These are phyloP conservation scores for Pungitius pungitius DNA, from an alignment of 2,113 vertebrate genomes.

Conservation along the genomic window DNA sequence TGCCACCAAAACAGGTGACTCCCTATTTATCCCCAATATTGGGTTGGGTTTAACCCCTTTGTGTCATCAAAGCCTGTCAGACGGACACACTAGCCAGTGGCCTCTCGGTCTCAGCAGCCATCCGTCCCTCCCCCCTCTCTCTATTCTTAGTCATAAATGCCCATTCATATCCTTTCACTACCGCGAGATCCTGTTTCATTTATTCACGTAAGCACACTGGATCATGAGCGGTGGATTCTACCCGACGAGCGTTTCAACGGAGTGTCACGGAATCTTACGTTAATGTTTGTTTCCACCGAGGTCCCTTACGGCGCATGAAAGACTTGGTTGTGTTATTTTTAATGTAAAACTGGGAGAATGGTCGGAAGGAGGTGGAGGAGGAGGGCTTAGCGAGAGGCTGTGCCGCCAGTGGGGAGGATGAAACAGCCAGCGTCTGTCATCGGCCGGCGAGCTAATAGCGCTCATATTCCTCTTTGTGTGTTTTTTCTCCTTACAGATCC, in stretches of 20 bases:
- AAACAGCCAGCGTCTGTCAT: constrained; percentile 70
- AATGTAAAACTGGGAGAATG: constrained; percentile 18
- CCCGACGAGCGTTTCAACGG: not conserved
- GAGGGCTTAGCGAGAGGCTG: constrained; percentile 4
- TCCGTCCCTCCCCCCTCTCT: constrained; percentile 41
- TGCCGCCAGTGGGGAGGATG: constrained; percentile 57
- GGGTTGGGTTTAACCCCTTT: constrained; percentile 81
- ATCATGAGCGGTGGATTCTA: constrained; percentile 30
- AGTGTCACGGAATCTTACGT: constrained; percentile 5
- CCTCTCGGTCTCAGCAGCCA: constrained; percentile 56
- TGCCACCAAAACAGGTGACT: constrained; percentile 82
- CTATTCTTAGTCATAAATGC: constrained; percentile 76
- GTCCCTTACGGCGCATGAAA: not conserved
- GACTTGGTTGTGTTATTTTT: not conserved
- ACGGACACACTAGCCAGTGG: constrained; percentile 64
- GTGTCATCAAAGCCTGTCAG: constrained; percentile 80
- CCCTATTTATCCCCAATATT: constrained; percentile 72
- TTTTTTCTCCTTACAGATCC: constrained; percentile 63
- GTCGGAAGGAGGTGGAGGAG: not conserved
- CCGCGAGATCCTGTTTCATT: constrained; percentile 68
- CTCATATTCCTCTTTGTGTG: constrained; percentile 71
- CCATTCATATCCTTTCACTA: constrained; percentile 71
- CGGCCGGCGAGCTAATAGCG: constrained; percentile 51
- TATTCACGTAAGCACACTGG: constrained; percentile 65
- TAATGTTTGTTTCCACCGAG: not conserved